Evolutionary conservation across 2,113 vertebrate species (phyloP).

Genomic region (Marmota flaviventris): DNA sequence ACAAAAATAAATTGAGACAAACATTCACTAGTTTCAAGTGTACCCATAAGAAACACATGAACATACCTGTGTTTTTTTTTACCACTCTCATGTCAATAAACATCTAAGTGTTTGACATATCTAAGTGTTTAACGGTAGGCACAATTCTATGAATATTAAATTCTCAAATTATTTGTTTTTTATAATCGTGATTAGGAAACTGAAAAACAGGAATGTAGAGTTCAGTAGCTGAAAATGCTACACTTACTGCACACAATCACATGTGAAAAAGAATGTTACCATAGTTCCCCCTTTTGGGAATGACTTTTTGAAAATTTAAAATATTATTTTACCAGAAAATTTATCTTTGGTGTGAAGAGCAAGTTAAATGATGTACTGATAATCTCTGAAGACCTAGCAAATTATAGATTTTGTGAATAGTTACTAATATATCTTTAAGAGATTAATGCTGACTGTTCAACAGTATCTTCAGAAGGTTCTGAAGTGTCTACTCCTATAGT

Average conservation of each 20-base stretch:
- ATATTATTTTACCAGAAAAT: conserved; percentile 38
- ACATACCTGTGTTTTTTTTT: conserved; percentile 69
- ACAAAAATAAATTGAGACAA: conserved; percentile 61
- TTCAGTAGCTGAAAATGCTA: conserved; percentile 55
- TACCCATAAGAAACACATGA: conserved; percentile 74
- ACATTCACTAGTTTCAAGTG: conserved; percentile 77
- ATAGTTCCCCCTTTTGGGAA: not conserved
- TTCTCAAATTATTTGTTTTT: conserved; percentile 53
- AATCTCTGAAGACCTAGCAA: conserved; percentile 46
- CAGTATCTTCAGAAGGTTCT: conserved; percentile 18
- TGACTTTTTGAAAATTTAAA: conserved; percentile 63
- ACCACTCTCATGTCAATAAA: conserved; percentile 72
- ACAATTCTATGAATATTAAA: conserved; percentile 60
- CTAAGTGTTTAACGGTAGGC: conserved; percentile 5
- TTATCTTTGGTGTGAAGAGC: conserved; percentile 47
- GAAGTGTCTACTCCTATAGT: conserved; percentile 5
- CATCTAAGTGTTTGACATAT: conserved; percentile 66
- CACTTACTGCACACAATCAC: not conserved
- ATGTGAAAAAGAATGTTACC: conserved; percentile 33
- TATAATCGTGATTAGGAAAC: conserved; percentile 59
- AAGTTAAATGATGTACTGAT: conserved; percentile 53
- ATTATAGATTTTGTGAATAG: conserved; percentile 58
- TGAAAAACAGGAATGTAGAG: conserved; percentile 66
- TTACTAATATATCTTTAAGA: conserved; percentile 47
- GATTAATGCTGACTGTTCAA: conserved; percentile 48